A percentile compares a stretch with the other conserved stretches of the same genome.
phyloP scores from a whole-genome alignment of 53 echinoderm and acorn worm species.

The Paelopatides confundens region DNA sequence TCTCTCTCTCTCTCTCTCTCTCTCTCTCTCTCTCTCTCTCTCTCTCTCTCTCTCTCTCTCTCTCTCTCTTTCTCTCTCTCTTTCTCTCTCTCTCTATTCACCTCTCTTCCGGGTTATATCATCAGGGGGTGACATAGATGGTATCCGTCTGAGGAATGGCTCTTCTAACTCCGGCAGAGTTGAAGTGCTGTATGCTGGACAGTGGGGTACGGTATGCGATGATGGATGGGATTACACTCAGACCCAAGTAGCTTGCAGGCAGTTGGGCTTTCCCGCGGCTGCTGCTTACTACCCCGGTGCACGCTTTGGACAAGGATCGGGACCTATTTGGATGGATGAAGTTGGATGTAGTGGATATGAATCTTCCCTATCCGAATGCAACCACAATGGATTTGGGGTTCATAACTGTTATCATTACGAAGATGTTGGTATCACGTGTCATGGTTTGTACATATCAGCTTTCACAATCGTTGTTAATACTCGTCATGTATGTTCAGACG shows the following conservation, averaged over 20 bases:
- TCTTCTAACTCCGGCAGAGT: neutral
- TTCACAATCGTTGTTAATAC: no score
- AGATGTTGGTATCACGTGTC: no score
- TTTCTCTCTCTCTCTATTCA: no score
- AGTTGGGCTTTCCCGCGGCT: neutral
- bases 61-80: no score
- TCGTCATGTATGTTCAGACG: no score
- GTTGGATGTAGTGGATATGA: neutral
- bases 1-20: no score
- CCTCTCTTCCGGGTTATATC: no score
- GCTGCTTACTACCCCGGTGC: neutral
- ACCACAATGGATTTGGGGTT: no score
- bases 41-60: no score
- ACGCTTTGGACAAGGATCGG: neutral
- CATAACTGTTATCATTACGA: no score
- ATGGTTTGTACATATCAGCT: no score
- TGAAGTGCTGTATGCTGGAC: neutral
- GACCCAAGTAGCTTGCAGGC: neutral
- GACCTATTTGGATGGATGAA: slow-evolving; percentile 5
- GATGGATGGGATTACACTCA: neutral
- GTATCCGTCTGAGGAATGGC: neutral
- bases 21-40: no score
- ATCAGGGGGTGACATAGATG: slow-evolving; percentile 3
- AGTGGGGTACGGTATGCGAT: neutral
- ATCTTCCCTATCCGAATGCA: neutral